phyloP scores from a whole-genome alignment of 2,888 invertebrate species.

The Zygothrica quintamaculata region DNA sequence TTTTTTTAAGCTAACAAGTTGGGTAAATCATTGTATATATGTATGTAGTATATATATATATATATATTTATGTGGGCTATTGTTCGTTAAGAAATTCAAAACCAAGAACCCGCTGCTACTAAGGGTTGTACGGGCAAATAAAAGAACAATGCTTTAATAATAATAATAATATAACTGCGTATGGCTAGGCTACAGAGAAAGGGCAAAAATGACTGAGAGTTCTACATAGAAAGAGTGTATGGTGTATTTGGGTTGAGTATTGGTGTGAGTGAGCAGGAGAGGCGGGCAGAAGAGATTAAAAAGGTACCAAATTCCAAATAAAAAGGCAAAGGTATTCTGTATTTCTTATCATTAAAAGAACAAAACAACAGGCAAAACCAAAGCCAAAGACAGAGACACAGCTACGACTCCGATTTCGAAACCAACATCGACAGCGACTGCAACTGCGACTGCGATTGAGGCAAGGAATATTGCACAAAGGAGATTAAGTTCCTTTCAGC shows the following conservation, averaged over 20 bases:
- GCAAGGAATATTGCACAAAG: slow-evolving; percentile 72
- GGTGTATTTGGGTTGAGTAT: background rate
- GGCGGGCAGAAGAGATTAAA: slow-evolving; percentile 60
- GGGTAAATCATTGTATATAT: slow-evolving; percentile 34
- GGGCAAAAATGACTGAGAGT: background rate
- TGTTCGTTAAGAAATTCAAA: slow-evolving; percentile 77
- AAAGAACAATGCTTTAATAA: slow-evolving; percentile 76
- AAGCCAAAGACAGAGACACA: slow-evolving; percentile 19
- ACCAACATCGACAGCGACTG: slow-evolving; percentile 9
- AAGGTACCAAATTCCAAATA: slow-evolving; percentile 80
- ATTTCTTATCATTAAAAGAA: slow-evolving; percentile 77
- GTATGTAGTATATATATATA: too few species aligned
- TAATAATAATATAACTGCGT: slow-evolving; percentile 70
- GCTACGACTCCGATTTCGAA: slow-evolving; percentile 2
- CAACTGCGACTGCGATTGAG: slow-evolving; percentile 24
- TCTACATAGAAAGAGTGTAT: slow-evolving; percentile 5
- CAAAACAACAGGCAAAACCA: slow-evolving; percentile 54
- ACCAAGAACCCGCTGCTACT: slow-evolving; percentile 56
- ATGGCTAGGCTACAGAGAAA: slow-evolving; percentile 33
- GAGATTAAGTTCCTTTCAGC: slow-evolving; percentile 78
- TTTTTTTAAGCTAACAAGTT: slow-evolving; percentile 53
- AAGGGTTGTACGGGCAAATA: slow-evolving; percentile 57
- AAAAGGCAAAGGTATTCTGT: slow-evolving; percentile 74
- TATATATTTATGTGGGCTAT: slow-evolving; percentile 52
- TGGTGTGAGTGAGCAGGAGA: background rate